Conservation (phyloP, 2,888 invertebrate genomes). For the Cetonia aurata region DNA sequence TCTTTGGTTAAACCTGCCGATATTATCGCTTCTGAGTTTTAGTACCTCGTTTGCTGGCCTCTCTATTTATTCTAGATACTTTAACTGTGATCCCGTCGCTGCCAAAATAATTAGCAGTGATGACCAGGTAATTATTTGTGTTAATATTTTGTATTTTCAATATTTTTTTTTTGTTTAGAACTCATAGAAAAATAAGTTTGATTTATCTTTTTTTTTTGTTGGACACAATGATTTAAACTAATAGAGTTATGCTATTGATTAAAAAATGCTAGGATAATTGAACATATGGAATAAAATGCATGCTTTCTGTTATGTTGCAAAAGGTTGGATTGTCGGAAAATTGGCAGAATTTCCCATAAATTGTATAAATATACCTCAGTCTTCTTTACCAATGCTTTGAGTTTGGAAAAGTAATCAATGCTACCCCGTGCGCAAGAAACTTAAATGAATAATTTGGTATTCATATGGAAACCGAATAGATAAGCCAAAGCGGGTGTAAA, state of each 20-base stretch:
- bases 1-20: constrained; percentile 83
- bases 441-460: too few relatives aligned
- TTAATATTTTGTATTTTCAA: neutral
- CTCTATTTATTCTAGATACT: constrained; percentile 82
- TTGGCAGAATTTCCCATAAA: too few relatives aligned
- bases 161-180: neutral
- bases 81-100: constrained; percentile 81
- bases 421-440: too few relatives aligned
- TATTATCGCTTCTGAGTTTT: constrained; percentile 77
- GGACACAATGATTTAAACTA: neutral
- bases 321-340: too few relatives aligned
- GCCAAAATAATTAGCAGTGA: constrained; percentile 72
- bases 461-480: too few relatives aligned
- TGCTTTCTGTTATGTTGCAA: too few relatives aligned
- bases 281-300: neutral
- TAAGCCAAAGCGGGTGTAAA: too few relatives aligned
- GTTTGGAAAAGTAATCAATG: too few relatives aligned
- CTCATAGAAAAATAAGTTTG: neutral
- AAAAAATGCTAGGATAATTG: neutral
- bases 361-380: too few relatives aligned
- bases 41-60: constrained; percentile 77
- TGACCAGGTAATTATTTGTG: constrained; percentile 76
- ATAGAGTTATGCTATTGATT: too few relatives aligned
- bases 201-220: too few relatives aligned
- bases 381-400: too few relatives aligned